phyloP scores from a whole-genome alignment of 1,140 invertebrate species.

The Helicoverpa zea region DNA sequence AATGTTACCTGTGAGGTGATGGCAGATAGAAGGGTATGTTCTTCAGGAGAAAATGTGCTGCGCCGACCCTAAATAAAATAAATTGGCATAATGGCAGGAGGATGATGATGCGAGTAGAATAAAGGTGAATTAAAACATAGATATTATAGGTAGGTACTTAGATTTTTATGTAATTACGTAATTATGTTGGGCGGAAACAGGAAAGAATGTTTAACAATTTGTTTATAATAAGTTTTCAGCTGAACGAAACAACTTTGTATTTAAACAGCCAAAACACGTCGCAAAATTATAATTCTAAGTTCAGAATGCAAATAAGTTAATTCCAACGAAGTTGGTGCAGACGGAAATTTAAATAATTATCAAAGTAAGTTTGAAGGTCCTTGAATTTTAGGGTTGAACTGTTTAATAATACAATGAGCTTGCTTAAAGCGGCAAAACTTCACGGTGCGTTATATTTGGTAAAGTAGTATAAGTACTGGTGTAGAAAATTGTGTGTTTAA shows the following conservation, averaged over 20 bases:
- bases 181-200: no score
- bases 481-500: conserved; percentile 1
- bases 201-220: not conserved
- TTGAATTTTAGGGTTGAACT: conserved; percentile 30
- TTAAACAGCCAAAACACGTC: not conserved
- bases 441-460: not conserved
- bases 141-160: no score
- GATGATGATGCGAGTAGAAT: no score
- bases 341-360: conserved; percentile 38
- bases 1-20: no score
- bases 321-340: not conserved
- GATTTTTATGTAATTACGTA: no score
- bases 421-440: not conserved
- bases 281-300: not conserved
- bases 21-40: no score
- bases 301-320: conserved; percentile 35
- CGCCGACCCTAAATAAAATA: no score
- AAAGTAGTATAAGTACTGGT: not conserved
- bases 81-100: no score
- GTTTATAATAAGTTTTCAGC: not conserved
- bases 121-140: no score
- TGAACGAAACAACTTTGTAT: not conserved
- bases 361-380: conserved; percentile 15
- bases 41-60: no score
- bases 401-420: conserved; percentile 39